Conservation (phyloP, 2,113 vertebrate species). For the Megaleporinus macrocephalus region DNA sequence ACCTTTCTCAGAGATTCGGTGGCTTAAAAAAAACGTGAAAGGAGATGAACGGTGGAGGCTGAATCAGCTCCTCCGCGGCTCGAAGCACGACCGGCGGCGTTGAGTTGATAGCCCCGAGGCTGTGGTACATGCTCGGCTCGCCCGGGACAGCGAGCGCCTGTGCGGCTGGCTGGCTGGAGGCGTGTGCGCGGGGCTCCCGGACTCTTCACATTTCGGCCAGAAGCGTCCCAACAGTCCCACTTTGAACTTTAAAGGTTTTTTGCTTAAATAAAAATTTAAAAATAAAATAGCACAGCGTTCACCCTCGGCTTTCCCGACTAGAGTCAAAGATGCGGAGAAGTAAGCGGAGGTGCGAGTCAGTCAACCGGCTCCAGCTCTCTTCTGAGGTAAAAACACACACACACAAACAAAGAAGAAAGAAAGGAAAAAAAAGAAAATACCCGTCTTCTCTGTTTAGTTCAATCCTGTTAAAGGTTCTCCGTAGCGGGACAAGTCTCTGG, state of each 20-base stretch:
- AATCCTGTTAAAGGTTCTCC: conserved; percentile 44
- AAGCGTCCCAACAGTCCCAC: conserved; percentile 60
- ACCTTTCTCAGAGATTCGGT: conserved; percentile 69
- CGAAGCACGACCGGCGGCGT: conserved; percentile 55
- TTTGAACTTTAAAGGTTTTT: neutral
- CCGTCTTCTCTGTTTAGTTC: conserved; percentile 40
- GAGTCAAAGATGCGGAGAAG: conserved; percentile 4
- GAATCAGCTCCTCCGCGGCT: conserved; percentile 68
- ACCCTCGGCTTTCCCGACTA: conserved; percentile 50
- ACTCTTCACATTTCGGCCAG: conserved; percentile 79
- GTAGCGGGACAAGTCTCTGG: conserved; percentile 44
- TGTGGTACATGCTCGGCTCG: conserved; percentile 76
- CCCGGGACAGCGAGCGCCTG: conserved; percentile 76
- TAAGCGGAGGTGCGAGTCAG: neutral
- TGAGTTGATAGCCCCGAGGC: conserved; percentile 54
- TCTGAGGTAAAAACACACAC: neutral
- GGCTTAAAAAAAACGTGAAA: conserved; percentile 50
- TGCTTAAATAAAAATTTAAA: conserved; percentile 49
- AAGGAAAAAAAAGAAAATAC: conserved; percentile 14
- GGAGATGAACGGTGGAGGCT: conserved; percentile 45
- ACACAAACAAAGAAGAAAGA: conserved; percentile 18
- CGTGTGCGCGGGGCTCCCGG: conserved; percentile 54
- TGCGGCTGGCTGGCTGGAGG: conserved; percentile 37
- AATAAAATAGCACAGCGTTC: conserved; percentile 15
- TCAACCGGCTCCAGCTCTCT: neutral